Evolutionary conservation across 2,113 vertebrate genomes (phyloP), one percentile per base, ranked within the genome.

Genomic region (Tauraco erythrolophus): DNA sequence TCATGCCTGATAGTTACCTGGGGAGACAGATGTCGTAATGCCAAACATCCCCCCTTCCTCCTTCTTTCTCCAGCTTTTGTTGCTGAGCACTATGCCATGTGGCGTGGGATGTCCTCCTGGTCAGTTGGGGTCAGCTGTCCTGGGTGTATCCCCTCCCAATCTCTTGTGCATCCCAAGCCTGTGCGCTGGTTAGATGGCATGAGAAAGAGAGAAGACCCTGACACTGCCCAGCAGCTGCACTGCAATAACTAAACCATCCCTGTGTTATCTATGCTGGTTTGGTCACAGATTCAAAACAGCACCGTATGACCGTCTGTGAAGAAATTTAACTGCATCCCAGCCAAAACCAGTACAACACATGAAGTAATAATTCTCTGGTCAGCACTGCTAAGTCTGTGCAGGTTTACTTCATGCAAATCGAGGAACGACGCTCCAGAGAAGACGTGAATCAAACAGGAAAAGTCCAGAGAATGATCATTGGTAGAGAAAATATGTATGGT

Each of bases 1-100:
- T 15, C 14, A 31, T 0, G 0, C 0, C 1, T 46, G 7, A 46
- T 0, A 0, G 27, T 39, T 39, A 50, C 64, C 51, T 92, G 51
- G 24, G 37, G 77, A 58, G 30, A 10, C 11, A 53, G n/a, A 30
- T 30, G 25, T 50, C 2, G 0, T 50, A 33, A 30, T 1, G 2
- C 3, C 23, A 45, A 24, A 58, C 1, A 1, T 66, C 2, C 10
- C n/a, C 11, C 10, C 9, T 58, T 79, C 28, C 24, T 56, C 12
- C 35, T 48, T 48, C 27, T 72, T 85, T 75, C 46, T 12, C 14
- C 39, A 68, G 1, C 1, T 23, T 41, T 61, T 53, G 60, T 24
- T 81, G 61, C 61, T 75, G 48, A 69, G 21, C 25, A 12, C 28
- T 46, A 53, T 0, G 0, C 4, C 1, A 0, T 25, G 25, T 31